Conservation (phyloP, 2,888 invertebrate genomes). For the Synergus umbraculus region DNA sequence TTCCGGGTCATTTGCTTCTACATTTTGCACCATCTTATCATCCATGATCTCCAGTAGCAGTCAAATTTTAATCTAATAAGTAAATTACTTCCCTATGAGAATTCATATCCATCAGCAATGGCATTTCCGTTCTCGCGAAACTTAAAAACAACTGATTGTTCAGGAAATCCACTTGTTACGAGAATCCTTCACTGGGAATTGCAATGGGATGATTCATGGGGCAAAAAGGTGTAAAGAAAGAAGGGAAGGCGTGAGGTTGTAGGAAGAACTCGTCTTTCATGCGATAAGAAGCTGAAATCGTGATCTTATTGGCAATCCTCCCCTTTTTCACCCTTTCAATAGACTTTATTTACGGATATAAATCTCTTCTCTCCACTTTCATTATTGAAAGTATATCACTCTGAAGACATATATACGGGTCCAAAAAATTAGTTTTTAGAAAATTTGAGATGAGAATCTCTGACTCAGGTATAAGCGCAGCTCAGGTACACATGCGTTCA, state of each 20-base stretch:
- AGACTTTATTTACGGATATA: neutral
- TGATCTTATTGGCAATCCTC: neutral
- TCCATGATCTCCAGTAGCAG: neutral
- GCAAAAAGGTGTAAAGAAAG: constrained; percentile 51
- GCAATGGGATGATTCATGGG: constrained; percentile 62
- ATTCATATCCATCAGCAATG: neutral
- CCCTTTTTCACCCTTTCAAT: neutral
- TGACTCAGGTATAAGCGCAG: neutral
- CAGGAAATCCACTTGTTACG: constrained; percentile 22
- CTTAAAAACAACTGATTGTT: neutral
- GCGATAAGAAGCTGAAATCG: constrained; percentile 6
- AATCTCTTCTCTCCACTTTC: neutral
- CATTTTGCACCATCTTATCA: neutral
- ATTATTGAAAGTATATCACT: neutral
- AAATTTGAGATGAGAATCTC: constrained; percentile 31
- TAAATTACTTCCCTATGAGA: neutral
- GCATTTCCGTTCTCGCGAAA: neutral
- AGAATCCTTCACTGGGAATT: constrained; percentile 55
- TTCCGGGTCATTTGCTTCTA: constrained; percentile 2
- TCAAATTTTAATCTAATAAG: neutral
- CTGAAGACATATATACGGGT: neutral
- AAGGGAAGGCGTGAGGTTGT: constrained; percentile 44
- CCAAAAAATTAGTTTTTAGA: neutral
- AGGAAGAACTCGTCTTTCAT: constrained; percentile 38
- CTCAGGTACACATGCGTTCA: constrained; percentile 22